Conservation (phyloP, 64 coral and sea anemone species). For the Actinia equina region DNA sequence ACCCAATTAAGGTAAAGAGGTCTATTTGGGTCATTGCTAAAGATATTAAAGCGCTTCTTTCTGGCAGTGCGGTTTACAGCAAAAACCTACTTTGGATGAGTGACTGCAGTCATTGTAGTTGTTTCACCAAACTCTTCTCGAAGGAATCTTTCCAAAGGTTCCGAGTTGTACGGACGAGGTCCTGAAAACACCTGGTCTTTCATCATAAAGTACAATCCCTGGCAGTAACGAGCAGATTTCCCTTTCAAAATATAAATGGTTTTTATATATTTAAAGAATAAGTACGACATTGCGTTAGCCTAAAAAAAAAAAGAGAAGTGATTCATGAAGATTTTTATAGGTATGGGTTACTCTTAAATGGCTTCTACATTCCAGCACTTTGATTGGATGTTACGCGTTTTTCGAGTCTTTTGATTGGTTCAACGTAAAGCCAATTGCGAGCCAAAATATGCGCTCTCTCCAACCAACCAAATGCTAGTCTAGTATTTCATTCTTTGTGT, state of each 20-base stretch:
- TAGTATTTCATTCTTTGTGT: too few species aligned
- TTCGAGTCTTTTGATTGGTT: neutral
- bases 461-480: neutral
- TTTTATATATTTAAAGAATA: neutral
- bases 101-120: slow-evolving; percentile 71
- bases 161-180: slow-evolving; percentile 82
- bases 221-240: slow-evolving; percentile 74
- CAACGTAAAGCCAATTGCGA: neutral
- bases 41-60: too few species aligned
- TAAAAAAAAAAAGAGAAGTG: too few species aligned
- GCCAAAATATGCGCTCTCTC: neutral
- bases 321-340: neutral
- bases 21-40: too few species aligned
- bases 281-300: too few species aligned
- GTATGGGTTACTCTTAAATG: neutral
- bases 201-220: slow-evolving; percentile 85
- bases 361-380: neutral
- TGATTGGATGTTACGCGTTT: neutral
- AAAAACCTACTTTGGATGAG: slow-evolving; percentile 55
- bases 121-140: slow-evolving; percentile 82
- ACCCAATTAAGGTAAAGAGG: too few species aligned
- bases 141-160: slow-evolving; percentile 86
- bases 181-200: slow-evolving; percentile 94
- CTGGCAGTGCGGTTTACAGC: neutral
- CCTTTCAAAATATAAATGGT: slow-evolving; percentile 38